Conservation (phyloP, 1,140 invertebrate species). For the Aphelenchoides besseyi region DNA sequence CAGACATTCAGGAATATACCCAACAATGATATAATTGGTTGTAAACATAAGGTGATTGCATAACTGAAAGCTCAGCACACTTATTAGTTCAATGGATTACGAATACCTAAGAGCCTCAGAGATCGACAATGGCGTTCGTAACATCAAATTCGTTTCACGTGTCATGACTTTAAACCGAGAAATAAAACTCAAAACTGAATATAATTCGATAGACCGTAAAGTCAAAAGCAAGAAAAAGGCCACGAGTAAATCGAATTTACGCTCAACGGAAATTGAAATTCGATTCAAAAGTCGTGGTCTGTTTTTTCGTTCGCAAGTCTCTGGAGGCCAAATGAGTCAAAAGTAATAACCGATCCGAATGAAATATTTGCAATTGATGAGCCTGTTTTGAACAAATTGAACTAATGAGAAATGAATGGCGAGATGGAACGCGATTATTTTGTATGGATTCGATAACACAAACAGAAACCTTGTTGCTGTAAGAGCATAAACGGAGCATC, state of each 20-base stretch:
- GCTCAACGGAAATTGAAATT: background rate
- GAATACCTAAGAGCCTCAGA: background rate
- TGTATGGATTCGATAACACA: no score
- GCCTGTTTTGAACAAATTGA: background rate
- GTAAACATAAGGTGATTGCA: conserved; percentile 30
- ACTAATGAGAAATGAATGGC: background rate
- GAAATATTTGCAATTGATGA: background rate
- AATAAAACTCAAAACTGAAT: background rate
- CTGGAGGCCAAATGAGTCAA: background rate
- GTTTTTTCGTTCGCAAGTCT: background rate
- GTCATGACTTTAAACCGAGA: background rate
- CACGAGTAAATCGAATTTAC: background rate
- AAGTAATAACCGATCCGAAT: background rate
- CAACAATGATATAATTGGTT: conserved; percentile 36
- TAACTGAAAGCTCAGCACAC: conserved; percentile 30
- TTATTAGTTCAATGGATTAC: background rate
- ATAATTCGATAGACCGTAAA: background rate
- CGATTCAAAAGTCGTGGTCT: background rate
- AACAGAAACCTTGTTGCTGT: no score
- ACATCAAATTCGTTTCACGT: background rate
- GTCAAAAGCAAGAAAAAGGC: background rate
- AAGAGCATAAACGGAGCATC: no score
- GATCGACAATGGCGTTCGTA: background rate
- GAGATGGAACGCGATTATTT: background rate
- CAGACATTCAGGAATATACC: conserved; percentile 37